Evolutionary conservation across 2,113 vertebrate species (phyloP).

Genomic region (Phalacrocorax carbo): DNA sequence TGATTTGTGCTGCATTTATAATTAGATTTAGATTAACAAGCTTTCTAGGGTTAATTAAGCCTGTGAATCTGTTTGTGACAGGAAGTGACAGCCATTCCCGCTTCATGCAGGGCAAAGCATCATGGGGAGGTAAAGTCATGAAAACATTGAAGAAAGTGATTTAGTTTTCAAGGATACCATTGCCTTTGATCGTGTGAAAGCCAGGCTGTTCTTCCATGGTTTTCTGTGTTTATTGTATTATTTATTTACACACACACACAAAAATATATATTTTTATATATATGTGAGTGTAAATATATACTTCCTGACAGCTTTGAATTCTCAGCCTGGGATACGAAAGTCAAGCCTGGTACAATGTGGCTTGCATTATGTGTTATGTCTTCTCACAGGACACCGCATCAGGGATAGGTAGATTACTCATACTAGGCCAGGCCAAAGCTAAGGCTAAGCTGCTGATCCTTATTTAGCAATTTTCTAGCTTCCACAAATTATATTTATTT

Average conservation of each 20-base stretch:
- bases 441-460: not conserved
- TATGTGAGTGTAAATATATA: too few relatives aligned
- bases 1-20: not conserved
- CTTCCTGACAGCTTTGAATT: not conserved
- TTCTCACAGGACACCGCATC: not conserved
- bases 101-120: not conserved
- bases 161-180: not conserved
- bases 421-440: not conserved
- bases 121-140: not conserved
- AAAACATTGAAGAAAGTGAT: not conserved
- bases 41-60: not conserved
- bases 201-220: not conserved
- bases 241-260: not conserved
- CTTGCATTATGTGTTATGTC: not conserved
- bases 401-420: not conserved
- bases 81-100: not conserved
- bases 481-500: not conserved
- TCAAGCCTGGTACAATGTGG: not conserved
- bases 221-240: not conserved
- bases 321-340: not conserved
- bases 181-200: not conserved
- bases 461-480: not conserved
- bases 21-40: not conserved
- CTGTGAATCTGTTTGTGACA: not conserved
- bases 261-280: rapidly evolving